A percentile compares a stretch with the other conserved stretches of the same genome.
Conservation (phyloP, 2,888 invertebrate species). For the Platycheirus rosarum region DNA sequence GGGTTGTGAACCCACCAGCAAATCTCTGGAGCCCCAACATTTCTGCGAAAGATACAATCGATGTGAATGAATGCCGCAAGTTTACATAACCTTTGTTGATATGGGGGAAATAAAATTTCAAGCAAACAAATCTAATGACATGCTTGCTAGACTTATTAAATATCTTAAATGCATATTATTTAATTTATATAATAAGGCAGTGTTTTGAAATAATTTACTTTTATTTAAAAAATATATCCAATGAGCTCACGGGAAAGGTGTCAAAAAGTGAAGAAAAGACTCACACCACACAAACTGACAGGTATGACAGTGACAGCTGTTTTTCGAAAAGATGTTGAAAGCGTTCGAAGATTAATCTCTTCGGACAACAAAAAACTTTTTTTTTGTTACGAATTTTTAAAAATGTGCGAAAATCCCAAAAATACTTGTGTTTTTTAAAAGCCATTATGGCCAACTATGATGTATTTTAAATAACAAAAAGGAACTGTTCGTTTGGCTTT, state of each 20-base stretch:
- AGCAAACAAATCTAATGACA: background rate
- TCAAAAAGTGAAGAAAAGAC: slow-evolving; percentile 62
- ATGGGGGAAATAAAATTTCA: slow-evolving; percentile 16
- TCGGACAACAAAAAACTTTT: no score
- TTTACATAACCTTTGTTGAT: slow-evolving; percentile 81
- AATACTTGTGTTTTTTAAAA: no score
- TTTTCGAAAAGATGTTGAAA: slow-evolving; percentile 2
- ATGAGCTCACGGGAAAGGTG: slow-evolving; percentile 65
- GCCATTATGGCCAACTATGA: no score
- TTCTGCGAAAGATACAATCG: slow-evolving; percentile 67
- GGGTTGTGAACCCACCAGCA: slow-evolving; percentile 76
- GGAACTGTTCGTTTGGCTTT: no score
- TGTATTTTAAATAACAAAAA: no score
- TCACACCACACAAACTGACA: slow-evolving; percentile 51
- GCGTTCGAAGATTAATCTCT: no score
- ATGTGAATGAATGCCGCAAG: slow-evolving; percentile 75
- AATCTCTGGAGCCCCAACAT: slow-evolving; percentile 81
- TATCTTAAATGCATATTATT: background rate
- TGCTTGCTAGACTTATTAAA: background rate
- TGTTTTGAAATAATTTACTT: slow-evolving; percentile 55
- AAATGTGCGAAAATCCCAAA: no score
- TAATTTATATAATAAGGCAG: slow-evolving; percentile 18
- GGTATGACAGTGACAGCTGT: slow-evolving; percentile 10
- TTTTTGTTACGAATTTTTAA: no score
- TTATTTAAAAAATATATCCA: slow-evolving; percentile 52